Base-by-base conservation (phyloP, 92 coral and sea anemone genomes). In the Palythoa heliodiscus region DNA sequence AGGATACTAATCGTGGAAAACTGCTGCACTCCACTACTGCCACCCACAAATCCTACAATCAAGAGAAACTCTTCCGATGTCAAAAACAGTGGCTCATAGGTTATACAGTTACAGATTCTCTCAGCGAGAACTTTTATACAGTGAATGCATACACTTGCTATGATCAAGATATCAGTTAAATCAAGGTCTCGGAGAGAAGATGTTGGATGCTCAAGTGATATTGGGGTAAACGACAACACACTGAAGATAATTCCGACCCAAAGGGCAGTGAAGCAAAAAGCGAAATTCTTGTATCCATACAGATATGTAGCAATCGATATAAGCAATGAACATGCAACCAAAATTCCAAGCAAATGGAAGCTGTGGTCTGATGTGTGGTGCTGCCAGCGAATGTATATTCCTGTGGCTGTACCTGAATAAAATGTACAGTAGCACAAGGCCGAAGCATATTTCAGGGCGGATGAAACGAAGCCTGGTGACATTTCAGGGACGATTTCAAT, bases 191-290 rank as follows among this genome's bases (percentile, higher is more conserved):
- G 98, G 24, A 89, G 83, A 0, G 98, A 93, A 57, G 91, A 95
- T 66, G 93, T 88, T 68, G 89, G 78, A 76, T 97, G 99, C 55
- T 97, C 99, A 57, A 92, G 93, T 6, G 99, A 96, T 35, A 97
- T 95, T 57, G 94, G 95, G 11, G 98, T 97, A 89, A 97, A 97
- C 48, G 99, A 89, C 25, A 97, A 71, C 0, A 97, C 99, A 75
- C 99, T 97, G 91, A 91, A 97, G 23, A 94, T 86, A 20, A 97
- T 88, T 37, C 99, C 99, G 84, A 97, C 87, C 99, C 99, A 97
- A 38, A 97, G 89, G 61, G 95, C 78, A 23, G 90, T 82, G 35
- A 93, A 94, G 75, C 91, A 95, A 58, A 84, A 63, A 8, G 93
- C 95, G 79, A 97, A 93, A 14, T 95, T 95, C 78, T 70, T 87